Base-by-base conservation (phyloP, 2,888 invertebrate species). In the Cosmia trapezina region DNA sequence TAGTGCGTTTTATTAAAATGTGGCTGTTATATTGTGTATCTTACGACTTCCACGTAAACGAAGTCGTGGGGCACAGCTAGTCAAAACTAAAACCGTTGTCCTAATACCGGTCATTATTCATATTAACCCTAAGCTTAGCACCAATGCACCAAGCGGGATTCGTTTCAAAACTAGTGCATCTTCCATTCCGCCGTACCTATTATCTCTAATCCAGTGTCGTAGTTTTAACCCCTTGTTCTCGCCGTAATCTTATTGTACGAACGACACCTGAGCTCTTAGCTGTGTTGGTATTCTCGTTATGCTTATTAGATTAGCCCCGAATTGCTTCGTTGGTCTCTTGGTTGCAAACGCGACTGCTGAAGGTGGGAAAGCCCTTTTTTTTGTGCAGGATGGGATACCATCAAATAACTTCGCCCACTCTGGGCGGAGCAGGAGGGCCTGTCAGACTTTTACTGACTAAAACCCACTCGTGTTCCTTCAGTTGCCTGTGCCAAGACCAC, bases 81-180 rank as follows among this genome's bases (percentile, higher is more conserved):
- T 14, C 4, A 11, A 57, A 14, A 19, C 19, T 8, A 28, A 59
- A 28, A 28, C 2, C 19, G 19, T 41, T 51, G 28, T 28, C 47
- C 45, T 54, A 53, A 43, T 65, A 11, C 43, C 5, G n/a, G 17
- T 45, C 33, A 64, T 51, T 33, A 59, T 33, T 59, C 51, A 59
- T 65, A 12, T 41, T 22, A 47, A 59, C 17, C 12, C 7, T 17
- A 45, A 56, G 61, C 59, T 41, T 14, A 54, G 33, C 12, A 37
- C 45, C 68, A 49, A 66, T 41, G 37, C n/a, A 57, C 28, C 17
- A 12, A 14, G 2, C 3, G 49, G 51, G 60, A 56, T 76, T 61
- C 61, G 37, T 67, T 41, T n/a, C 33, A n/a, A 37, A 56, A 68
- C 61, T 37, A 67, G 28, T 66, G 60, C 68, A 76, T 61, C 12